phyloP scores from a whole-genome alignment of 2,888 invertebrate species.

The Cremastinae sp. region DNA sequence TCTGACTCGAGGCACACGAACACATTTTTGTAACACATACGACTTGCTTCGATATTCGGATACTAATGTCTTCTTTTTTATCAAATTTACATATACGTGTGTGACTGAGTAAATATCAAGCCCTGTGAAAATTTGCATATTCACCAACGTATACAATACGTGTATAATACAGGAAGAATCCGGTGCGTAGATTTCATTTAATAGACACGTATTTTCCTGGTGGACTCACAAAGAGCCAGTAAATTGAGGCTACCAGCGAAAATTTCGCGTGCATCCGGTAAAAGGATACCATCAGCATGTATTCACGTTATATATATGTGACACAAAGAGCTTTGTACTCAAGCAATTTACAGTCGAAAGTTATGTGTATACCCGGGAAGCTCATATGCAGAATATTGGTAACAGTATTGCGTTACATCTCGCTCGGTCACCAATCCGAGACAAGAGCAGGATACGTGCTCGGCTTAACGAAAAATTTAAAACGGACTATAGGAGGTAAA shows the following conservation, averaged over 20 bases:
- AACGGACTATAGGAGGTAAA: conserved; percentile 65
- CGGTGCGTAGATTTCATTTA: conserved; percentile 30
- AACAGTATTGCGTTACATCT: conserved; percentile 30
- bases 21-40: not conserved
- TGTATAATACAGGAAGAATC: conserved; percentile 10
- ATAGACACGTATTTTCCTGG: conserved; percentile 25
- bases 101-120: not conserved
- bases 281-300: conserved; percentile 1
- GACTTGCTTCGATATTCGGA: conserved; percentile 14
- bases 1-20: conserved; percentile 21
- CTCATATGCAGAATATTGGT: conserved; percentile 16
- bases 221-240: conserved; percentile 21
- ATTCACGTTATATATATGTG: no score
- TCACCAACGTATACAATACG: not conserved
- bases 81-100: conserved; percentile 10
- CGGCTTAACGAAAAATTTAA: conserved; percentile 72
- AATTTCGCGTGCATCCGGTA: not conserved
- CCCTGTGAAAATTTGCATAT: not conserved
- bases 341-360: conserved; percentile 3
- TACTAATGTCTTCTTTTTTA: not conserved
- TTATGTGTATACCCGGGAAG: not conserved
- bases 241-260: conserved; percentile 20
- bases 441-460: conserved; percentile 64
- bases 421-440: conserved; percentile 51
- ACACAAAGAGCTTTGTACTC: not conserved